phyloP scores from a whole-genome alignment of 2,888 invertebrate genomes.

The Zygothrica quintamaculata region DNA sequence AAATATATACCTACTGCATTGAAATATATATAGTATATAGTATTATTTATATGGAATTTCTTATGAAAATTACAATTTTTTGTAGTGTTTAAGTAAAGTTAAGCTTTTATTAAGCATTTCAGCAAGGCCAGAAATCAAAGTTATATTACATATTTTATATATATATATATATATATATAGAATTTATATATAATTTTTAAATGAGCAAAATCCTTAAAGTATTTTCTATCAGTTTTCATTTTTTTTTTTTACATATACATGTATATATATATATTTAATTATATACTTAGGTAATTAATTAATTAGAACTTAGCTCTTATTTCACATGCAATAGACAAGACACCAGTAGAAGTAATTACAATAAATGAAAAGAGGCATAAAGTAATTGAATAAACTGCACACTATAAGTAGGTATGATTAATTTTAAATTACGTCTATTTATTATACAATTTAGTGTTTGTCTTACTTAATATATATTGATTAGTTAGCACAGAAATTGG shows the following conservation, averaged over 20 bases:
- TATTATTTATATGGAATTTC: too few relatives aligned
- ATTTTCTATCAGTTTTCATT: slow-evolving; percentile 25
- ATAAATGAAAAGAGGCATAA: slow-evolving; percentile 13
- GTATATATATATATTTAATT: slow-evolving; percentile 26
- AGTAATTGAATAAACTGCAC: slow-evolving; percentile 3
- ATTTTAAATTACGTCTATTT: neutral
- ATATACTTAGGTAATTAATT: slow-evolving; percentile 27
- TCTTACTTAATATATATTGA: slow-evolving; percentile 2
- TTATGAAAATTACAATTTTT: too few relatives aligned
- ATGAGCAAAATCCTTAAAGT: slow-evolving; percentile 45
- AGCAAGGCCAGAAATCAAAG: slow-evolving; percentile 52
- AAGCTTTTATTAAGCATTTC: slow-evolving; percentile 65
- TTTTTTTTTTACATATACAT: slow-evolving; percentile 29
- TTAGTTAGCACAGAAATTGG: slow-evolving; percentile 46
- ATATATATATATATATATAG: too few relatives aligned
- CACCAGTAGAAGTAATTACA: slow-evolving; percentile 1
- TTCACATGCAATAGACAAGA: slow-evolving; percentile 7
- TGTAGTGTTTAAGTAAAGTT: slow-evolving; percentile 28
- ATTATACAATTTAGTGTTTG: too few relatives aligned
- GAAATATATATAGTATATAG: too few relatives aligned
- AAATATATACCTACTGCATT: neutral
- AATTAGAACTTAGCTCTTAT: slow-evolving; percentile 27
- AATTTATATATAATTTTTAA: too few relatives aligned
- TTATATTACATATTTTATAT: slow-evolving; percentile 34
- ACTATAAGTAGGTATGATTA: neutral